Evolutionary conservation across 2,113 vertebrate species (phyloP), one percentile per base, ranked within the genome.

Genomic region (Alexandromys fortis): DNA sequence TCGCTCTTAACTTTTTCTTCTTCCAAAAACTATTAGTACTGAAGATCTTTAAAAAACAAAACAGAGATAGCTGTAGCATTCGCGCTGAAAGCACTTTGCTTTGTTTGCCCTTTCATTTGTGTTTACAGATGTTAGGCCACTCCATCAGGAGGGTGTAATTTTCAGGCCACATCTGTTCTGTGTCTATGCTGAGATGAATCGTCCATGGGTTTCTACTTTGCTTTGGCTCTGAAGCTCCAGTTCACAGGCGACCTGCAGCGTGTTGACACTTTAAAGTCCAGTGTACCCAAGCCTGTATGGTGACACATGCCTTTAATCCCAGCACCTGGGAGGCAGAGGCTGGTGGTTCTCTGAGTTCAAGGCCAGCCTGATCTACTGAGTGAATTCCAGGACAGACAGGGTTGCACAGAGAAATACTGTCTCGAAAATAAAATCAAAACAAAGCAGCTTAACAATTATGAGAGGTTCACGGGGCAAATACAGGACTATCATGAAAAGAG

Each of bases 71-170:
- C 79, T 88, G 49, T 45, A 49, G 68, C 58, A 63, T 70, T 65
- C 24, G 76, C 3, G 73, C 89, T 42, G 63, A 94, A 96, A 88
- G 90, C 94, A 96, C 65, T 96, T 95, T 96, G 97, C 90, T 94
- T 95, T 79, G 38, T 67, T 86, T 96, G 87, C 58, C 63, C 78
- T 35, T 95, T 82, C 77, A 1, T 76, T 72, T 92, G 47, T 97
- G 96, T 96, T 97, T 95, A 93, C 87, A 94, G 70, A 89, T 52
- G 88, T 86, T 93, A 58, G 35, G 79, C 76, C 72, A 24, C 83
- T 96, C 95, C 96, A 92, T 95, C 92, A 96, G 79, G 38, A 86
- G 45, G 79, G 61, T 33, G 38, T 79, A 61, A 67, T 86, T 79
- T 94, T 89, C 89, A 90, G 88, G 85, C n/a, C 35, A 35, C 96